Evolutionary conservation across 2,888 invertebrate species (phyloP).

Genomic region (Drosophila antonietae): DNA sequence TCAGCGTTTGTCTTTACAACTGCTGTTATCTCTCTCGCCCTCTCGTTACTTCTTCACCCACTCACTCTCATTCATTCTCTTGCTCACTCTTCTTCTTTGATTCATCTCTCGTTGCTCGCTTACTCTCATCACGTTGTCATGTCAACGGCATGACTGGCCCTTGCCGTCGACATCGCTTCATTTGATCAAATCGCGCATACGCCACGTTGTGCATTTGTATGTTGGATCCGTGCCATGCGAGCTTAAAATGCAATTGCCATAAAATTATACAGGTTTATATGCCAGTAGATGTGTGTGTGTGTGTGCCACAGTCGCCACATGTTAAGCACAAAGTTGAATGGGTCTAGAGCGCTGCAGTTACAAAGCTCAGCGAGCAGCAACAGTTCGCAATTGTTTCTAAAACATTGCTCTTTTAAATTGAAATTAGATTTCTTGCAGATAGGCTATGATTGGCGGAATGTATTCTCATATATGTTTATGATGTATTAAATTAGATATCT

Average conservation of each 20-base stretch:
- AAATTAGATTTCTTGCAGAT: neutral
- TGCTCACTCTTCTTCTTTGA: neutral
- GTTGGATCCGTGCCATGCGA: slow-evolving; percentile 12
- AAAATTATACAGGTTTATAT: slow-evolving; percentile 38
- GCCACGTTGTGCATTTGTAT: slow-evolving; percentile 46
- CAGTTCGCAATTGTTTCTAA: slow-evolving; percentile 12
- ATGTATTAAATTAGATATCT: too few species aligned
- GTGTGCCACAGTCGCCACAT: slow-evolving; percentile 33
- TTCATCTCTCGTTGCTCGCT: neutral
- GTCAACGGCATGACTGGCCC: slow-evolving; percentile 45
- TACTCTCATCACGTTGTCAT: slow-evolving; percentile 38
- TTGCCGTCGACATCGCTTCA: slow-evolving; percentile 45
- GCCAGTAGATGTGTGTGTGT: slow-evolving; percentile 15
- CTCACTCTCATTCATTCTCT: neutral
- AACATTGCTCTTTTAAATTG: slow-evolving; percentile 10
- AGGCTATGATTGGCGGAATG: neutral
- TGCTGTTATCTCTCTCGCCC: neutral
- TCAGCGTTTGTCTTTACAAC: slow-evolving; percentile 4
- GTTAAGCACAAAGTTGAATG: slow-evolving; percentile 8
- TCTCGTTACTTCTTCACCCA: neutral
- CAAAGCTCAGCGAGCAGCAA: slow-evolving; percentile 3
- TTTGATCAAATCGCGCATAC: slow-evolving; percentile 63
- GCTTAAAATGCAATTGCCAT: slow-evolving; percentile 60
- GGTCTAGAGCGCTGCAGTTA: neutral
- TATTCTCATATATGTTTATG: too few species aligned